Percentiles rank a stretch among this genome's conserved stretches.
Evolutionary conservation across 2,888 invertebrate species (phyloP).

Genomic region (Chouioia cunea): DNA sequence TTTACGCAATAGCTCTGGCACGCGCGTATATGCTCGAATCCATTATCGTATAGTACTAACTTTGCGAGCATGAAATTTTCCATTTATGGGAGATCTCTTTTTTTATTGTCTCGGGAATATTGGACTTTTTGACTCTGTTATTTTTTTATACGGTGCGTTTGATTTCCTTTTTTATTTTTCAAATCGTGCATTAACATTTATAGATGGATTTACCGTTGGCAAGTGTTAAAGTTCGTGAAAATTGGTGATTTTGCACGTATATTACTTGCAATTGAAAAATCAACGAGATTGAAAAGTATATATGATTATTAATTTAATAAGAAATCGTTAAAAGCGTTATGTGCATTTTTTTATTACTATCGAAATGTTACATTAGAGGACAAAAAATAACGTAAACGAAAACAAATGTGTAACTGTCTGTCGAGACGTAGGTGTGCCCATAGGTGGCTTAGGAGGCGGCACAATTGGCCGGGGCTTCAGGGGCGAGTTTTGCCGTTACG

Average conservation of each 20-base stretch:
- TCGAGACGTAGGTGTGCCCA: constrained; percentile 78
- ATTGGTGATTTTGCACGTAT: too few species aligned
- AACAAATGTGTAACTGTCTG: not conserved
- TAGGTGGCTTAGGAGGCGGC: constrained; percentile 86
- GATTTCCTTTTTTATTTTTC: too few species aligned
- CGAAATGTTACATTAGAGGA: too few species aligned
- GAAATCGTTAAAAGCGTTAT: too few species aligned
- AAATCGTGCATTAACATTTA: too few species aligned
- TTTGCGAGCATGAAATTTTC: constrained; percentile 35
- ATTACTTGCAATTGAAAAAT: too few species aligned
- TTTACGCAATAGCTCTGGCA: constrained; percentile 22
- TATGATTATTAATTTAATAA: too few species aligned
- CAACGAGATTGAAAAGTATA: too few species aligned
- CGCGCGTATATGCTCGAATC: constrained; percentile 1
- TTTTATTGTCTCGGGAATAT: constrained; percentile 11
- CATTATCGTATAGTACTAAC: constrained; percentile 32
- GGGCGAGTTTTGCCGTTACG: constrained; percentile 94
- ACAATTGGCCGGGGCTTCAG: constrained; percentile 92
- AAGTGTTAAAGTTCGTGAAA: too few species aligned
- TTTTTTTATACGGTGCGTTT: not conserved
- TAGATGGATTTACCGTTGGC: too few species aligned
- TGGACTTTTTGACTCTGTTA: constrained; percentile 3
- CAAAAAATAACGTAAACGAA: not conserved
- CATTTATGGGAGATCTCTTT: too few species aligned
- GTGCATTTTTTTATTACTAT: too few species aligned